phyloP scores from a whole-genome alignment of 2,797 vertebrate species.

The Heliangelus exortis region DNA sequence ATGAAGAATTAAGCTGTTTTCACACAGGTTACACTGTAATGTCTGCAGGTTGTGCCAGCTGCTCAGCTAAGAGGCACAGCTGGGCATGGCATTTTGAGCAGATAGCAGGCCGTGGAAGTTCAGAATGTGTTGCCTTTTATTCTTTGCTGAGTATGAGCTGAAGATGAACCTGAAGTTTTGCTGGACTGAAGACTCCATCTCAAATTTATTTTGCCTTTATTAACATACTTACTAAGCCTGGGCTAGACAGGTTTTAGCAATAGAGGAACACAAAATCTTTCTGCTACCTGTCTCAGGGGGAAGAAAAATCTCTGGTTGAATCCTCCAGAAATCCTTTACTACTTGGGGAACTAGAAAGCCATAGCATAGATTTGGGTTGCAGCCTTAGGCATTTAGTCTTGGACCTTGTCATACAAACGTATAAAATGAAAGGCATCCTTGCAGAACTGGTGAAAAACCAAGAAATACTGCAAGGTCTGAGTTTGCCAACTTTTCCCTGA shows the following conservation, averaged over 20 bases:
- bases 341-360: neutral
- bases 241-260: neutral
- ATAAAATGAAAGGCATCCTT: neutral
- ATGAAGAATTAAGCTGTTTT: rapidly evolving
- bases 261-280: neutral
- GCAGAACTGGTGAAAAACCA: neutral
- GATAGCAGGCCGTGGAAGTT: rapidly evolving
- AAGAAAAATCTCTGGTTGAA: neutral
- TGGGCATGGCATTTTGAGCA: rapidly evolving
- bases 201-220: neutral
- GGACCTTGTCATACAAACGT: neutral
- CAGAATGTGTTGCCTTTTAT: rapidly evolving
- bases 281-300: rapidly evolving
- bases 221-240: neutral
- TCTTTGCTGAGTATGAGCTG: rapidly evolving
- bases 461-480: neutral
- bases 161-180: neutral
- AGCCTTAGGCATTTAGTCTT: neutral
- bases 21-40: rapidly evolving
- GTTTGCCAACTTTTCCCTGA: neutral
- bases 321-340: neutral
- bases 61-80: neutral
- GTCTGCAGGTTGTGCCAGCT: slow-evolving; percentile 11
- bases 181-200: neutral
- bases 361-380: neutral